phyloP scores from a whole-genome alignment of 2,888 invertebrate species.

The Ophion slaviceki region DNA sequence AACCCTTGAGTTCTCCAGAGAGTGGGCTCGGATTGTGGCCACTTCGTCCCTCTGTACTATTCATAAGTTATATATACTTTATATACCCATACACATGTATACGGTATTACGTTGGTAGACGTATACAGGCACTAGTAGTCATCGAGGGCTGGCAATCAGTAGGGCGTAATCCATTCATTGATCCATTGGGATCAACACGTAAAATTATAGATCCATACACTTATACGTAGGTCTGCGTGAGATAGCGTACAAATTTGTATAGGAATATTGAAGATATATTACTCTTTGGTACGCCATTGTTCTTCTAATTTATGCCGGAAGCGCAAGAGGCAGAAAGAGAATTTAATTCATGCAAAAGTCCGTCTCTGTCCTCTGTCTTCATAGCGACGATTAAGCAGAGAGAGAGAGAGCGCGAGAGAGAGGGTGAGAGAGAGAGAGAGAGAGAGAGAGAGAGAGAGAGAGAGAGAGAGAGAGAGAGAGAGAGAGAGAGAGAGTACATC shows the following conservation, averaged over 20 bases:
- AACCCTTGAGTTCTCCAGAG: conserved; percentile 36
- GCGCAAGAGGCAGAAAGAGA: conserved; percentile 57
- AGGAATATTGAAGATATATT: conserved; percentile 45
- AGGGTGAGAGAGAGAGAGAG: too few relatives aligned
- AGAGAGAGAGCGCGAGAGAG: too few relatives aligned
- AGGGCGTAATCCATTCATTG: neutral
- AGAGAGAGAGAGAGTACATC: conserved; percentile 68
- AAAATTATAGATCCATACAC: neutral
- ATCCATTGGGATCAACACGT: neutral
- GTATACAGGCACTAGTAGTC: too few relatives aligned
- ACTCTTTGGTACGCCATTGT: conserved; percentile 76
- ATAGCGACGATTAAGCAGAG: too few relatives aligned
- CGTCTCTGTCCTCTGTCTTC: too few relatives aligned
- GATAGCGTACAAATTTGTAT: neutral
- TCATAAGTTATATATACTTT: conserved; percentile 37
- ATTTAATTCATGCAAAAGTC: too few relatives aligned
- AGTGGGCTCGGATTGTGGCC: conserved; percentile 31
- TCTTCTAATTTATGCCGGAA: conserved; percentile 81
- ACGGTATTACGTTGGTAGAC: neutral
- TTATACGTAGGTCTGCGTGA: neutral
- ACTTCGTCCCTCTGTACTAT: conserved; percentile 41
- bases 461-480: neutral
- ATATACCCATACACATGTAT: neutral
- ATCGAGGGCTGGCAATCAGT: neutral
- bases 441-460: too few relatives aligned